Percentiles rank a stretch among this genome's conserved stretches.
Evolutionary conservation across 2,888 invertebrate species (phyloP).

Genomic region (Cerastis leucographa): DNA sequence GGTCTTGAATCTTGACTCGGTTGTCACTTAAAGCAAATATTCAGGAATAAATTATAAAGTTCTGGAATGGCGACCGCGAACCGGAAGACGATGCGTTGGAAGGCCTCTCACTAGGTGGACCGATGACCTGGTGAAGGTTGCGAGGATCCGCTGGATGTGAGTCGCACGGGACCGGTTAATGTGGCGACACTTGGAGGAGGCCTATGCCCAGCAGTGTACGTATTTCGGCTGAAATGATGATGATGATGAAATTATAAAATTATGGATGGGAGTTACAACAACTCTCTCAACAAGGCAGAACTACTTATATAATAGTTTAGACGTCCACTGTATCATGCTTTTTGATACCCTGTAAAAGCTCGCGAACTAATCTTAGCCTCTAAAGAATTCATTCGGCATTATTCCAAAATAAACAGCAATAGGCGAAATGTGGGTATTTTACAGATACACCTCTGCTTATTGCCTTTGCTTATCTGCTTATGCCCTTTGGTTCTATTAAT

Average conservation of each 20-base stretch:
- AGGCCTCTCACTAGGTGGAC: too few relatives aligned
- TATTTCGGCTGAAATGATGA: too few relatives aligned
- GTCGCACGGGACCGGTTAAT: too few relatives aligned
- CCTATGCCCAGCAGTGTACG: too few relatives aligned
- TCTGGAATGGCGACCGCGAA: too few relatives aligned
- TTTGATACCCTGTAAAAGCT: background rate
- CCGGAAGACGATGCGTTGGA: too few relatives aligned
- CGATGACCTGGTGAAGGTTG: too few relatives aligned
- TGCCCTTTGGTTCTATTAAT: background rate
- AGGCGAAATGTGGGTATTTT: background rate
- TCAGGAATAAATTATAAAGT: background rate
- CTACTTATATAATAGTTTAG: background rate
- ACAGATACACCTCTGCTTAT: background rate
- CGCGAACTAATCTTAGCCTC: background rate
- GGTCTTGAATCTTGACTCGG: conserved; percentile 1
- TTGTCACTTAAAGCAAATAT: conserved; percentile 21
- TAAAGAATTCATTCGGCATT: background rate
- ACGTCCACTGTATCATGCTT: too few relatives aligned
- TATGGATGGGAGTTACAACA: background rate
- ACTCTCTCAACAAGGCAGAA: background rate
- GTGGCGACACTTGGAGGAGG: too few relatives aligned
- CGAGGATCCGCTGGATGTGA: too few relatives aligned
- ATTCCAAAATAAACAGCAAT: background rate
- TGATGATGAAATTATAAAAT: conserved; percentile 3
- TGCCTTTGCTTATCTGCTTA: too few relatives aligned